Evolutionary conservation across 2,113 vertebrate genomes (phyloP).

Genomic region (Oreochromis spilurus): DNA sequence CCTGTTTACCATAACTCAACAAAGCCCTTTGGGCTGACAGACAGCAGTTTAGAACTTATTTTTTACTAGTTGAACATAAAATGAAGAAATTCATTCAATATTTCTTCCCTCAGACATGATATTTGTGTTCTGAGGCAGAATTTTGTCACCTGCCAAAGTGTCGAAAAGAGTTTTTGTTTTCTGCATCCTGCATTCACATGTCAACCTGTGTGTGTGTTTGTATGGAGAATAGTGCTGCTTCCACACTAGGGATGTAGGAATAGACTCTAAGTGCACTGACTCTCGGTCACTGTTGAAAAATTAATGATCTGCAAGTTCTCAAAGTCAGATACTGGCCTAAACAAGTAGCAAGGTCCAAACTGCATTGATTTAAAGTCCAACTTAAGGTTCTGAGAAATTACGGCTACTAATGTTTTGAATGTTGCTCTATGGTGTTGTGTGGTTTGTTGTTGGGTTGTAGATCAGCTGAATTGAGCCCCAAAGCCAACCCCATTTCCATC

Average conservation of each 20-base stretch:
- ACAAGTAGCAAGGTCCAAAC: not conserved
- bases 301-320: not conserved
- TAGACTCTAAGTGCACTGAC: not conserved
- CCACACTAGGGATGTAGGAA: not conserved
- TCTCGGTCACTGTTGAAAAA: not conserved
- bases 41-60: not conserved
- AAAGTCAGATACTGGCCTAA: not conserved
- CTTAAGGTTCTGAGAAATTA: not conserved
- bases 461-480: not conserved
- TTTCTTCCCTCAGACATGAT: not conserved
- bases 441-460: not conserved
- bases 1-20: conserved; percentile 33
- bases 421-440: not conserved
- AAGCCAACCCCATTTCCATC: not conserved
- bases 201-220: not conserved
- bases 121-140: not conserved
- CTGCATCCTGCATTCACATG: not conserved
- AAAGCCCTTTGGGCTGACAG: conserved; percentile 17
- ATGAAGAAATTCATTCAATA: not conserved
- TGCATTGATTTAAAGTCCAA: not conserved
- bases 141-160: not conserved
- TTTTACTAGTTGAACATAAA: conserved; percentile 1
- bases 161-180: not conserved
- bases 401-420: not conserved
- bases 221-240: not conserved